Evolutionary conservation across 2,113 vertebrate genomes (phyloP), one percentile per base, ranked within the genome.

Genomic region (Bos taurus): DNA sequence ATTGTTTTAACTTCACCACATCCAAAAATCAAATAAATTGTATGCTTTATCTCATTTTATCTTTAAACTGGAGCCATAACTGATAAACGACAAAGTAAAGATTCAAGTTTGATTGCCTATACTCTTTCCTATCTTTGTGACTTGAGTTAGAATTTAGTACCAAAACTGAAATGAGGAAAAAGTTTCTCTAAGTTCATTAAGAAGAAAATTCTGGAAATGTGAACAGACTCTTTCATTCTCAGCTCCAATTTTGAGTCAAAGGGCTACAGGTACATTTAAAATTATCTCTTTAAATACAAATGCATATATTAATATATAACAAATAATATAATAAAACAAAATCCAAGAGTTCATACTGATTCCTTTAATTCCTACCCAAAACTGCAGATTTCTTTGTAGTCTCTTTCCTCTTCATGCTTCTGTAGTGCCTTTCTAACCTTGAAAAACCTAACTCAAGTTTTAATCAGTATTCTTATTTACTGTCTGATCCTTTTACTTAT

Each of bases 1-100:
- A 60, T 46, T 67, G 50, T 91, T 97, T 90, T 59, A 57, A 74
- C 5, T 88, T 96, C 5, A 77, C 7, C 30, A 25, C 5, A 48
- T n/a, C 26, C 6, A 28, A 90, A 94, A 30, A 48, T 15, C 5
- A 89, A 54, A 1, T 74, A 82, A 54, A 21, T 59, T 57, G 8
- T 78, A 81, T 81, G n/a, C 40, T 91, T 93, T 21, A 86, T 91
- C 36, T 94, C 7, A 83, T 94, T 96, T 91, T 43, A 83, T 52
- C 17, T 30, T 96, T 95, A 67, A 77, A 67, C 9, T 23, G 14
- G 64, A 57, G 4, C n/a, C 26, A 14, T 71, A 83, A 23, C 6
- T 62, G 28, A 36, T 5, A 90, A 92, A 64, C 36, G 26, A 90
- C 40, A 95, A 48, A 97, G 33, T 80, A 83, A 81, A 36, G 17